A percentile compares a stretch with the other conserved stretches of the same genome.
Conservation (phyloP, 2,888 invertebrate genomes). For the Drosophila heteroneura region DNA sequence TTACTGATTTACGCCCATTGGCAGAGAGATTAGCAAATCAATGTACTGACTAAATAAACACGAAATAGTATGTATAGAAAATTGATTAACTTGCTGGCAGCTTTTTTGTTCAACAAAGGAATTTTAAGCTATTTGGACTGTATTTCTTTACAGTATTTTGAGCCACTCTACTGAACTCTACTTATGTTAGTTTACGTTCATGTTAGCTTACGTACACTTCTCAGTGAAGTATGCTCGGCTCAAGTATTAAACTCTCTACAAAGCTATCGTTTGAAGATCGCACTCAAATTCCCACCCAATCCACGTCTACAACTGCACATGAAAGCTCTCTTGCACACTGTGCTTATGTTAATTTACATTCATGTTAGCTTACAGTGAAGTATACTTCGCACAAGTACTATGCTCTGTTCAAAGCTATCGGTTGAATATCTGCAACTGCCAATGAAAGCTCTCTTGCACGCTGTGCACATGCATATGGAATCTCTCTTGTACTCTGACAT, state of each 20-base stretch:
- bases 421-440: background rate
- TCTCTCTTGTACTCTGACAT: background rate
- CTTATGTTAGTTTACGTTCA: background rate
- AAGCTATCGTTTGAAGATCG: background rate
- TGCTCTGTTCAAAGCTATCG: background rate
- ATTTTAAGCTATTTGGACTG: background rate
- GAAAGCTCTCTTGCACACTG: background rate
- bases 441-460: background rate
- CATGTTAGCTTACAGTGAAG: background rate
- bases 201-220: background rate
- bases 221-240: background rate
- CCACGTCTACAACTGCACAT: background rate
- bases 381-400: background rate
- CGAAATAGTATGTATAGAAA: background rate
- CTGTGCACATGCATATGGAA: background rate
- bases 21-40: constrained; percentile 39
- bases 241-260: background rate
- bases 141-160: background rate
- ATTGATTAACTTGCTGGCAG: background rate
- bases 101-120: background rate
- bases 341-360: background rate
- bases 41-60: constrained; percentile 10
- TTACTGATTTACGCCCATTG: constrained; percentile 15
- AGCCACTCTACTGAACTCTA: background rate
- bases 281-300: background rate